Percentiles rank a stretch among this genome's conserved stretches.
Evolutionary conservation across 2,113 vertebrate genomes (phyloP).

Genomic region (Hirundichthys speculiger): DNA sequence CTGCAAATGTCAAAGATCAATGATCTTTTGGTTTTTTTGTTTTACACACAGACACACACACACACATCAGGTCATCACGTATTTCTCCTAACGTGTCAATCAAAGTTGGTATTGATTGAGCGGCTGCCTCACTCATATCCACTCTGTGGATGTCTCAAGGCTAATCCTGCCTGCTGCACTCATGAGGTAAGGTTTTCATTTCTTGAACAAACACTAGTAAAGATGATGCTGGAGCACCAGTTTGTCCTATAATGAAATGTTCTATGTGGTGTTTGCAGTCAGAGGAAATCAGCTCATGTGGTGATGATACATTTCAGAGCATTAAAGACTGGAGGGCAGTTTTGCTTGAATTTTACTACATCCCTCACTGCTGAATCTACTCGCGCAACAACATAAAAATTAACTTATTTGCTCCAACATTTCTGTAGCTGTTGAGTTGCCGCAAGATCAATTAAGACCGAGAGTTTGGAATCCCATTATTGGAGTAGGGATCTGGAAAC

Average conservation of each 20-base stretch:
- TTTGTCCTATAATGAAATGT: conserved; percentile 55
- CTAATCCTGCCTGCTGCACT: conserved; percentile 37
- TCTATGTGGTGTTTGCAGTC: conserved; percentile 19
- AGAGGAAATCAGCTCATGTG: conserved; percentile 4
- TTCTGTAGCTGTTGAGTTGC: neutral
- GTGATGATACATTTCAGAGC: neutral
- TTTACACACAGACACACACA: neutral
- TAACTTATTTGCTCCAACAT: neutral
- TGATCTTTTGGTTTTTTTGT: conserved; percentile 29
- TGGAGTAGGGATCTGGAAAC: conserved; percentile 5
- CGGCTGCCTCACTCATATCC: conserved; percentile 24
- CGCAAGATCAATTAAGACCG: conserved; percentile 10
- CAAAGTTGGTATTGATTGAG: conserved; percentile 57
- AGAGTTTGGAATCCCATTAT: conserved; percentile 17
- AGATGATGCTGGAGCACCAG: conserved; percentile 23
- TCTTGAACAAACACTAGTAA: conserved; percentile 59
- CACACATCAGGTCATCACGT: conserved; percentile 22
- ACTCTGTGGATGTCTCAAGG: conserved; percentile 31
- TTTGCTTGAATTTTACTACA: conserved; percentile 1
- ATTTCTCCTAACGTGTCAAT: conserved; percentile 51
- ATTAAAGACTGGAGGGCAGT: neutral
- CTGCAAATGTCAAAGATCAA: conserved; percentile 66
- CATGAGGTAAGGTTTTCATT: conserved; percentile 48
- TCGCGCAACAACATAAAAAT: neutral
- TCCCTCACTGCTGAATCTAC: neutral